Evolutionary conservation across 2,113 vertebrate genomes (phyloP).

Genomic region (Pedionomus torquatus): DNA sequence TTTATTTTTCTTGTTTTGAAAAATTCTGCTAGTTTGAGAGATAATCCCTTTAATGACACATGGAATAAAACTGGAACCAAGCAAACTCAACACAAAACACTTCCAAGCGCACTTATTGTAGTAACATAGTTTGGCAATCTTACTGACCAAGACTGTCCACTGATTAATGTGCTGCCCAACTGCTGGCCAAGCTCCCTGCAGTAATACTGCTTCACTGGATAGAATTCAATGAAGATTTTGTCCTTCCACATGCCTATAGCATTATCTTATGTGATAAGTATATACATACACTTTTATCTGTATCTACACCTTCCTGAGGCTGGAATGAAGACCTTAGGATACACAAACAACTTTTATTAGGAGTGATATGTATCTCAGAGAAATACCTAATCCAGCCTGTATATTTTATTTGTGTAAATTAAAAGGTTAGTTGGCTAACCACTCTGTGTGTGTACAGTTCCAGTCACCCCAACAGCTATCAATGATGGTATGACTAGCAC

Average conservation of each 20-base stretch:
- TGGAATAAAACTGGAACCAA: background rate
- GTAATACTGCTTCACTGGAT: background rate
- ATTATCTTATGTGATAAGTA: background rate
- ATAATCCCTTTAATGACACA: background rate
- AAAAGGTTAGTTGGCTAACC: background rate
- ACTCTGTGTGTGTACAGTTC: background rate
- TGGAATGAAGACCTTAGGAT: background rate
- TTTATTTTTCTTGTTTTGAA: background rate
- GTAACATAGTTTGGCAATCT: background rate
- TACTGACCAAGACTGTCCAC: background rate
- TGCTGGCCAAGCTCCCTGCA: background rate
- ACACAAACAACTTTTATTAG: background rate
- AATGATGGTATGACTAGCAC: background rate
- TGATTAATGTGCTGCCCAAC: background rate
- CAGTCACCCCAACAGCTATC: background rate
- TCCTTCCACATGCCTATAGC: background rate
- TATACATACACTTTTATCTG: background rate
- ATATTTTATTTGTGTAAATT: background rate
- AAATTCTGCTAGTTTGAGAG: background rate
- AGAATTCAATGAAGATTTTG: background rate
- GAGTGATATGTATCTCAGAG: background rate
- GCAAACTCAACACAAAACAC: background rate
- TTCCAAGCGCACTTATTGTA: background rate
- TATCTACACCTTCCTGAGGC: background rate
- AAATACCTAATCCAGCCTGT: background rate